phyloP scores from a whole-genome alignment of 2,113 vertebrate genomes.

The Rousettus leschenaultii region DNA sequence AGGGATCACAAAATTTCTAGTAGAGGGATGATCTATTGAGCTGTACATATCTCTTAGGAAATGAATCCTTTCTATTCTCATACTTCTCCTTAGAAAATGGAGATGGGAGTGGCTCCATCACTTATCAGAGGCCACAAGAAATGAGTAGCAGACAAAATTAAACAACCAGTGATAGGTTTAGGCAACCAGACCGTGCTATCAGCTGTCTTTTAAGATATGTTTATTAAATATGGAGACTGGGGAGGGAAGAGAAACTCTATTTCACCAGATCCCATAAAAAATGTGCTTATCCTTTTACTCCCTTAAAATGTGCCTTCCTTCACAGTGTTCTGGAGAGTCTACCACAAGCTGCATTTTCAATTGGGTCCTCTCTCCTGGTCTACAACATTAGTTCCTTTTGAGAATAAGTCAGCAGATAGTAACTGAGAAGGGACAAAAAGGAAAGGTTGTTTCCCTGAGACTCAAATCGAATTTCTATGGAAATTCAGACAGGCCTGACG shows the following conservation, averaged over 20 bases:
- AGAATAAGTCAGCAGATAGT: slow-evolving; percentile 47
- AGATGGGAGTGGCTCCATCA: neutral
- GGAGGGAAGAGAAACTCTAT: neutral
- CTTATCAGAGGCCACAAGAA: neutral
- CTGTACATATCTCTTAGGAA: neutral
- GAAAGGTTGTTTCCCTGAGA: slow-evolving; percentile 34
- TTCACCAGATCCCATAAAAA: neutral
- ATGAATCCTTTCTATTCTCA: neutral
- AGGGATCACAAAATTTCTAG: neutral
- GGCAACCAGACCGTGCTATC: neutral
- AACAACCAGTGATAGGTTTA: neutral
- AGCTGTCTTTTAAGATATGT: neutral
- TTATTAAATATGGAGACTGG: neutral
- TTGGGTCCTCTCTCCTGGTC: neutral
- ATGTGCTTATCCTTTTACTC: neutral
- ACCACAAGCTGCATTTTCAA: neutral
- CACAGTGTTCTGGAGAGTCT: neutral
- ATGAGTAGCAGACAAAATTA: neutral
- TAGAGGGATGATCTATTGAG: neutral
- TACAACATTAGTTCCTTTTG: neutral
- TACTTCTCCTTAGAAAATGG: neutral
- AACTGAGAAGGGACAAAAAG: neutral
- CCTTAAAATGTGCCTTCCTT: neutral
- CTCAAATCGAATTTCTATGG: slow-evolving; percentile 34
- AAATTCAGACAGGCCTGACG: slow-evolving; percentile 11